phyloP scores from a whole-genome alignment of 2,888 invertebrate species.

The Gastrophysa polygoni region DNA sequence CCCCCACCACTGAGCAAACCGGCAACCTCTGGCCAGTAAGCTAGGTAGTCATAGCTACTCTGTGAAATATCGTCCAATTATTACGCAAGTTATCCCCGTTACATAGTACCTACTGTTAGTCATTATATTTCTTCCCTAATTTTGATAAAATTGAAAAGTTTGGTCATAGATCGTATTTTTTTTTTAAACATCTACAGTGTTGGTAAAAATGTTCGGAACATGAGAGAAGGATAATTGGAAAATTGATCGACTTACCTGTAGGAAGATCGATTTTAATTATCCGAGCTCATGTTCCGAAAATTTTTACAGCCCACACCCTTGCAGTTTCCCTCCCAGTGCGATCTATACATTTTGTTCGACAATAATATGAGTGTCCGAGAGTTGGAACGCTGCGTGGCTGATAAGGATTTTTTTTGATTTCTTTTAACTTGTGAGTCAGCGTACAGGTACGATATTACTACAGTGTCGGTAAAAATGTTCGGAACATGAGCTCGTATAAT shows the following conservation, averaged over 20 bases:
- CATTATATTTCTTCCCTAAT: no score
- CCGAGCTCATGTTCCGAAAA: neutral
- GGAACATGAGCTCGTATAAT: slow-evolving; percentile 1
- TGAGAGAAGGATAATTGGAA: slow-evolving; percentile 1
- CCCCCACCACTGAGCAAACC: no score
- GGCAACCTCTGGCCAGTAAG: no score
- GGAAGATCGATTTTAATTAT: no score
- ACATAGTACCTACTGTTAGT: no score
- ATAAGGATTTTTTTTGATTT: neutral
- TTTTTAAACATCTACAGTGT: neutral
- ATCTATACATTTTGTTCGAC: neutral
- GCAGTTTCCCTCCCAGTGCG: neutral
- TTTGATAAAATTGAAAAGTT: no score
- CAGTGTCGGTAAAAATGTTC: neutral
- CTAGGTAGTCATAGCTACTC: no score
- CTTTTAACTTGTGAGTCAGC: neutral
- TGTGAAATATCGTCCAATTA: no score
- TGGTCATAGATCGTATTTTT: no score
- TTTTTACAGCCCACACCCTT: slow-evolving; percentile 1
- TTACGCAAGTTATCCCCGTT: no score
- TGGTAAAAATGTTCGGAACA: slow-evolving; percentile 4
- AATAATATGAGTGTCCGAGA: neutral
- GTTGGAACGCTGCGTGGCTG: neutral
- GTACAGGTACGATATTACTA: neutral
- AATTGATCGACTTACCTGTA: no score